Evolutionary conservation across 2,113 vertebrate genomes (phyloP).

Genomic region (Callocephalon fimbriatum): DNA sequence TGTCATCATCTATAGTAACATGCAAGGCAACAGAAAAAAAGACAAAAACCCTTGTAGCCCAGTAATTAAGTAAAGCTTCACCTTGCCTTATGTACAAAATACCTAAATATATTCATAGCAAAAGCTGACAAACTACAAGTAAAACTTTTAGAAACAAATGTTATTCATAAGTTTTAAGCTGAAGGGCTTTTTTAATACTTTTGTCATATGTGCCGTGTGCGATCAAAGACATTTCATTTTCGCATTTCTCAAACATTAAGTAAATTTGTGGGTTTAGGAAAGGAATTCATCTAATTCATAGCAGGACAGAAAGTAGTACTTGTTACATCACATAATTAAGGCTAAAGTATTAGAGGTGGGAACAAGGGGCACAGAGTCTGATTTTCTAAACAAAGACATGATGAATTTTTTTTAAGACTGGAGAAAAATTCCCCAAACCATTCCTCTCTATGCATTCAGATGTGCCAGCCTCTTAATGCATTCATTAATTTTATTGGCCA

Average conservation of each 20-base stretch:
- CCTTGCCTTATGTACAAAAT: constrained; percentile 60
- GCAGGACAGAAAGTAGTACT: constrained; percentile 40
- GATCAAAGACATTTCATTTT: constrained; percentile 66
- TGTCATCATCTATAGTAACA: not conserved
- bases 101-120: constrained; percentile 43
- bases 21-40: not conserved
- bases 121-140: constrained; percentile 48
- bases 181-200: constrained; percentile 43
- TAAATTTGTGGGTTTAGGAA: constrained; percentile 34
- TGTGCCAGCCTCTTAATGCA: not conserved
- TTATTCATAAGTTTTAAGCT: constrained; percentile 58
- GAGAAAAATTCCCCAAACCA: constrained; percentile 42
- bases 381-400: constrained; percentile 65
- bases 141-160: constrained; percentile 61
- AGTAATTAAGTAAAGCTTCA: not conserved
- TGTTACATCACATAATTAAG: constrained; percentile 65
- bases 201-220: constrained; percentile 53
- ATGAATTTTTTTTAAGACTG: constrained; percentile 46
- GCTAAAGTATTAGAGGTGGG: constrained; percentile 43
- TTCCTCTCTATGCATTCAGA: constrained; percentile 38
- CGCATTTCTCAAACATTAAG: constrained; percentile 18
- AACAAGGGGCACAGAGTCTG: constrained; percentile 18
- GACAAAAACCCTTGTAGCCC: not conserved
- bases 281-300: constrained; percentile 63
- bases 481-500: constrained; percentile 43